Percentiles rank a stretch among this genome's conserved stretches.
These are phyloP conservation scores for Scylla paramamosain DNA, from an alignment of 1,140 invertebrate species.

Conservation along the genomic window DNA sequence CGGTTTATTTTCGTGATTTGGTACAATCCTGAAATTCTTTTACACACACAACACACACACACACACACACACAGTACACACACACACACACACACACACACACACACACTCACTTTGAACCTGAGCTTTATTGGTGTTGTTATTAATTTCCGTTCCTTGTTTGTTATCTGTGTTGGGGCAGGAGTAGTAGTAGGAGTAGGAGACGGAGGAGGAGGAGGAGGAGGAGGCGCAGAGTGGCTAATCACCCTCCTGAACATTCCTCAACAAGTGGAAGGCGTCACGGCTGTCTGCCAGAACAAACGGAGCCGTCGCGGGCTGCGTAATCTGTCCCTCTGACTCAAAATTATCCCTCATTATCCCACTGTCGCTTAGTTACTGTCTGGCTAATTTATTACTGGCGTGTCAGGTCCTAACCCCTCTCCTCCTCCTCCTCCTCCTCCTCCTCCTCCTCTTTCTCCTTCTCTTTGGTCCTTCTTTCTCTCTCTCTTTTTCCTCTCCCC, in stretches of 20 bases:
- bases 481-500: neutral
- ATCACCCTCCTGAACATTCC: neutral
- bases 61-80: neutral
- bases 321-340: slow-evolving; percentile 16
- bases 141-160: neutral
- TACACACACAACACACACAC: slow-evolving; percentile 30
- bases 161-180: neutral
- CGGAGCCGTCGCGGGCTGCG: neutral
- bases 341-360: slow-evolving; percentile 44
- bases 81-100: too few species aligned
- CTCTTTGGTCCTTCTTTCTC: neutral
- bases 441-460: neutral
- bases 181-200: neutral
- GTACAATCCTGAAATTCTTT: neutral
- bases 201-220: neutral
- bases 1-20: slow-evolving; percentile 13
- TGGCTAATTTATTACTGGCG: slow-evolving; percentile 48
- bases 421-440: neutral
- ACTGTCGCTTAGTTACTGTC: slow-evolving; percentile 55
- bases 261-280: slow-evolving; percentile 10
- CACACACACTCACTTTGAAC: neutral
- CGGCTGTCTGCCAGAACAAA: slow-evolving; percentile 1
- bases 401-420: slow-evolving; percentile 12
- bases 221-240: neutral
- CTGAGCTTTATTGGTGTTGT: neutral